Evolutionary conservation across 2,888 invertebrate genomes (phyloP), one percentile per base, ranked within the genome.

Genomic region (Habroteleia sp.): DNA sequence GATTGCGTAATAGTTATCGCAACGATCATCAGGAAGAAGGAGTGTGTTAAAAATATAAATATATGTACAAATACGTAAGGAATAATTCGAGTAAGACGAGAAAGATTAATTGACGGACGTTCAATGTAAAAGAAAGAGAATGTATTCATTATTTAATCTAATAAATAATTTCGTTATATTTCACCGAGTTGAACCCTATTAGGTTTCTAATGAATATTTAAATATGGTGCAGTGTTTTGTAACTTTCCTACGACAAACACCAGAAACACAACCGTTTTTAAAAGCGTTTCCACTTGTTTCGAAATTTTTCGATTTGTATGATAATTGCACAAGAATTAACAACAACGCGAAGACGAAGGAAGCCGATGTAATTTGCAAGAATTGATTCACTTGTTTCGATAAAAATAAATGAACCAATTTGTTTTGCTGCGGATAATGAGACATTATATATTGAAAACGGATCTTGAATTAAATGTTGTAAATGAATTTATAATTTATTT

Each of bases 1-100:
- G 29, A 33, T 72, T 65, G 58, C 63, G 72, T 39, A 65, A 63
- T 44, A 50, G 31, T 72, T 72, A 72, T 72, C 72, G 44, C 42
- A 41, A 33, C 35, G 23, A 16, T 41, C 41, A 63, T 54, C 54
- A 39, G 48, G 41, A 17, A 52, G 52, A 41, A 52, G 25, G 27
- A 52, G 37, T 46, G 62, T 54, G 60, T 62, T 54, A 62, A 62
- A 71, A 62, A 50, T 54, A 62, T 71, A 54, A 62, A 71, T 54
- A 54, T 54, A 39, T 33, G 52, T 20, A 46, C 52, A 58, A 54
- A 46, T 44, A 41, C 60, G 50, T 13, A 27, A 23, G 52, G 37
- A 60, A 54, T 46, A 52, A 62, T 46, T 62, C 33, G 39, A 10
- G 62, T 54, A 62, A 71, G 23, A 31, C 16, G 62, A 71, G 71